Conservation (phyloP, 2,797 vertebrate species). For the Scleropages formosus region DNA sequence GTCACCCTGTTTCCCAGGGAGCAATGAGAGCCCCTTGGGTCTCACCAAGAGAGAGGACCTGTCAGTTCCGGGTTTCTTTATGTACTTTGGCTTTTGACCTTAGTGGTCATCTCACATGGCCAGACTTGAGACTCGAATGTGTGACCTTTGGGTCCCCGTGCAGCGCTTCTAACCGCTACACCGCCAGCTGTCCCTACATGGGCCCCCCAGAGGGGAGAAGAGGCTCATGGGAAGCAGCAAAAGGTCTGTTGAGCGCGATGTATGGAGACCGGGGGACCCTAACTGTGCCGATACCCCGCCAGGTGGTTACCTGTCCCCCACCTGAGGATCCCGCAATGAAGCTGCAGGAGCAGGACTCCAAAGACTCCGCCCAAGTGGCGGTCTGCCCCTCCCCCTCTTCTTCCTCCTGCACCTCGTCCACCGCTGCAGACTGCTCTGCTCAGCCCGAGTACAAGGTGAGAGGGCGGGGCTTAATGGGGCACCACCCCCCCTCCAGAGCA, state of each 20-base stretch:
- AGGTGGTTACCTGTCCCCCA: not conserved
- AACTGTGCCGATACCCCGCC: not conserved
- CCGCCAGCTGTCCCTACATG: too few species aligned
- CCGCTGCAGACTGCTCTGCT: slow-evolving; percentile 11
- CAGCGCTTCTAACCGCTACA: too few species aligned
- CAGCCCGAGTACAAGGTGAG: slow-evolving; percentile 52
- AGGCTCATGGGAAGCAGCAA: not conserved
- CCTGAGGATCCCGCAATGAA: slow-evolving; percentile 39
- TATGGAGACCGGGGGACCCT: not conserved
- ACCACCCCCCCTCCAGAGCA: too few species aligned
- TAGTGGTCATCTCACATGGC: too few species aligned
- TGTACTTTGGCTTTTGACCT: too few species aligned
- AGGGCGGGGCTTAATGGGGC: not conserved
- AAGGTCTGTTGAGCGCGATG: not conserved
- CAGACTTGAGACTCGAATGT: too few species aligned
- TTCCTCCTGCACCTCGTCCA: slow-evolving; percentile 48
- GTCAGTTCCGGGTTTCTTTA: too few species aligned
- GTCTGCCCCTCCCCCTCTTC: slow-evolving; percentile 3
- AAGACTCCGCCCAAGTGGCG: slow-evolving; percentile 41
- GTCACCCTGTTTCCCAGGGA: too few species aligned
- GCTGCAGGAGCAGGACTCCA: slow-evolving; percentile 54
- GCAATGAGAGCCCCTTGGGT: too few species aligned
- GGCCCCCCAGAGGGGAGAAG: too few species aligned
- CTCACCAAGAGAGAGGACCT: too few species aligned
- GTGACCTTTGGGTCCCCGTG: too few species aligned